Evolutionary conservation across 2,888 invertebrate genomes (phyloP).

Genomic region (Ceriagrion tenellum): DNA sequence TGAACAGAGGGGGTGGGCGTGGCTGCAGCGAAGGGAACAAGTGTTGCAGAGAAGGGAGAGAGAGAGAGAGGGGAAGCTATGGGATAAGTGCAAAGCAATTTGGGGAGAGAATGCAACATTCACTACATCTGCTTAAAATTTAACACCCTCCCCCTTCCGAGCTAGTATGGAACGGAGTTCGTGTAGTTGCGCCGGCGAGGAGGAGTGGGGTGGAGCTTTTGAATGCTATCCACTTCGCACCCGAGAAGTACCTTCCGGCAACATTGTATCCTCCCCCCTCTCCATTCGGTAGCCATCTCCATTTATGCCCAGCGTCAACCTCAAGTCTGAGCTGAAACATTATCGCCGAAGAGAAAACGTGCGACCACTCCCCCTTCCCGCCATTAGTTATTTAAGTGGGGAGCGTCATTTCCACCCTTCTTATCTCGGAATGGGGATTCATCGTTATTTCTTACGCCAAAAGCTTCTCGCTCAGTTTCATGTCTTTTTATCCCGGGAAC

Average conservation of each 20-base stretch:
- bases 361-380: not conserved
- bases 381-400: not conserved
- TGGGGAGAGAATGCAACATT: not conserved
- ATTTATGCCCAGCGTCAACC: not conserved
- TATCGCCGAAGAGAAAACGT: not conserved
- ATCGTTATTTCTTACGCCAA: not conserved
- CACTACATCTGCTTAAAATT: conserved; percentile 32
- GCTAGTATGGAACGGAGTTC: not conserved
- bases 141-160: not conserved
- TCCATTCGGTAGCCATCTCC: not conserved
- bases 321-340: not conserved
- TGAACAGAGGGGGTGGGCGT: not conserved
- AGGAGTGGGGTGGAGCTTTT: not conserved
- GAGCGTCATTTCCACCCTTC: not conserved
- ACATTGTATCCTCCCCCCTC: not conserved
- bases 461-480: not conserved
- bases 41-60: not conserved
- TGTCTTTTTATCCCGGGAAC: not conserved
- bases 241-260: not conserved
- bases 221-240: not conserved
- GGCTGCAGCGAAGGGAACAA: not conserved
- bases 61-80: not conserved
- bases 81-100: conserved; percentile 28
- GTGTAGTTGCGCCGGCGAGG: not conserved
- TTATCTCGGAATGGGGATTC: not conserved